Percentiles rank a stretch among this genome's conserved stretches.
Evolutionary conservation across 2,113 vertebrate species (phyloP).

Genomic region (Bambusicola thoracicus): DNA sequence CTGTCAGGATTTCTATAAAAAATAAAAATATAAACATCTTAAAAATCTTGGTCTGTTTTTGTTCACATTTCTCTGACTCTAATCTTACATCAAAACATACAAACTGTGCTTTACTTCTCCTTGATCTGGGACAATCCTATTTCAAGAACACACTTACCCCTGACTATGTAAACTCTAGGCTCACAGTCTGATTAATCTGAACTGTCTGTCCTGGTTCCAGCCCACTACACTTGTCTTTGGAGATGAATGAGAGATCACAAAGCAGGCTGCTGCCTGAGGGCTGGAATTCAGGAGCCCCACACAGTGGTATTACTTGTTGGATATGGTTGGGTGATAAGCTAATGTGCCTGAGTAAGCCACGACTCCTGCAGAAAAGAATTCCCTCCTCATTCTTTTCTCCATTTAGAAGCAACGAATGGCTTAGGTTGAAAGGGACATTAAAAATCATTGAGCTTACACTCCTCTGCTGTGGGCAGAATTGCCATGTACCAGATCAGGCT

Average conservation of each 20-base stretch:
- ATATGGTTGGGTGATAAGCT: neutral
- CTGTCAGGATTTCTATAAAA: neutral
- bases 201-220: neutral
- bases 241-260: neutral
- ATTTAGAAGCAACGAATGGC: neutral
- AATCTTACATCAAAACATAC: neutral
- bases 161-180: neutral
- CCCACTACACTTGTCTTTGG: neutral
- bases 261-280: neutral
- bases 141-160: neutral
- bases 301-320: neutral
- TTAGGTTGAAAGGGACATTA: no score
- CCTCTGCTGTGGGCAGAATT: no score
- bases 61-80: neutral
- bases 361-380: neutral
- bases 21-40: neutral
- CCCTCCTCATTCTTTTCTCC: neutral
- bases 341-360: neutral
- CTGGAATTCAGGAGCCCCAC: neutral
- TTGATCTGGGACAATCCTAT: neutral
- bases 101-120: neutral
- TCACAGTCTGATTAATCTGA: neutral
- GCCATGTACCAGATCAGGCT: no score
- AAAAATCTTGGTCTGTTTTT: neutral
- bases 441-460: no score